Base-by-base conservation (phyloP, 2,888 invertebrate species). In the Cyclophora albipunctata region DNA sequence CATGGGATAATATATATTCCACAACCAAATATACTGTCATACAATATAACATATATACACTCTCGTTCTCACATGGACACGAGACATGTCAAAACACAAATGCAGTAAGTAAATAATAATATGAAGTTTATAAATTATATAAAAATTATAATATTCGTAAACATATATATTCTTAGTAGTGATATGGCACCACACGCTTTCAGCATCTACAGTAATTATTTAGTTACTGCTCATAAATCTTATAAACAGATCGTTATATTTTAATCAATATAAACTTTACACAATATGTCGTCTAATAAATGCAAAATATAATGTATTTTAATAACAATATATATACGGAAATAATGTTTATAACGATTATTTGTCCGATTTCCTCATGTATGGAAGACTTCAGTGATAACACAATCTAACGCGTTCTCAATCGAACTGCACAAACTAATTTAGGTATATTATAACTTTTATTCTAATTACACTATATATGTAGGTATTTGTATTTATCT, bases 151-250 rank as follows among this genome's bases (percentile, higher is more conserved):
- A 73, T 78, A 78, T 77, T 78, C 73, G 20, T 20, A 20, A 20
- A 20, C 20, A 37, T 37, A 37, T 37, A 37, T 37, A 37, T 78
- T 70, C 71, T 69, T 72, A 80, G 78, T 76, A 79, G 77, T 81
- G 78, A 80, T 77, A 88, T 88, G 88, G 88, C 88, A 88, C 87
- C 79, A 76, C 79, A 85, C 85, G 87, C 88, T 86, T 84, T 81
- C 58, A 88, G 85, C 86, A 86, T 75, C 75, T 66, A 69, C 64
- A 68, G 67, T 65, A 63, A 65, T 76, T 80, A 68, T 78, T 80
- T 76, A 81, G 56, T 63, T 71, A 67, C 57, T 52, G 59, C 59
- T 71, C 67, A 60, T 63, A 63, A n/a, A 66, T 69, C 61, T 60
- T 57, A 59, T 63, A 67, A 67, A 67, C 68, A 70, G 63, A 70